phyloP scores from a whole-genome alignment of 2,888 invertebrate genomes.

The Cephalotes varians region DNA sequence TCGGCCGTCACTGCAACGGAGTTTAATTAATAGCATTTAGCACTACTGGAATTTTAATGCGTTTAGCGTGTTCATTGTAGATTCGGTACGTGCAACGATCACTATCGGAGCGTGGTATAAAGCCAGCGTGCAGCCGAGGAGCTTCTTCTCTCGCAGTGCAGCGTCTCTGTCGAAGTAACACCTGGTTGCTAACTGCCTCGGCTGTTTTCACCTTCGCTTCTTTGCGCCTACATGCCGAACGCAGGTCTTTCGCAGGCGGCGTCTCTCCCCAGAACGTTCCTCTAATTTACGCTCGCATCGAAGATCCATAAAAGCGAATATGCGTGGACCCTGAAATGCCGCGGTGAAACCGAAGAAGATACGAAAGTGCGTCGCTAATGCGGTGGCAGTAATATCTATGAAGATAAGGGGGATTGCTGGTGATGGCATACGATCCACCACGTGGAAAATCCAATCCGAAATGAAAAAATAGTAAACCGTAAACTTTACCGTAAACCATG shows the following conservation, averaged over 20 bases:
- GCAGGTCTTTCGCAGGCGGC: not conserved
- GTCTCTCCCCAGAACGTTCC: slow-evolving; percentile 51
- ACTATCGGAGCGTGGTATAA: slow-evolving; percentile 24
- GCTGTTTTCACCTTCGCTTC: slow-evolving; percentile 74
- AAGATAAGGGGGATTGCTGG: slow-evolving; percentile 34
- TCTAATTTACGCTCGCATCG: slow-evolving; percentile 69
- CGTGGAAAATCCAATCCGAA: not conserved
- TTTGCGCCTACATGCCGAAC: slow-evolving; percentile 62
- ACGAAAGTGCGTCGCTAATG: slow-evolving; percentile 46
- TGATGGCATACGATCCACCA: not conserved
- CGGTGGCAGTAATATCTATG: slow-evolving; percentile 43
- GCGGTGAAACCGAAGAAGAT: slow-evolving; percentile 1
- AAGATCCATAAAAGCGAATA: slow-evolving; percentile 65
- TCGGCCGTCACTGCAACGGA: not conserved
- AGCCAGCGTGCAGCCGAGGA: slow-evolving; percentile 14
- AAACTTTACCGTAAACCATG: slow-evolving; percentile 8
- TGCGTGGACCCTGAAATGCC: slow-evolving; percentile 33
- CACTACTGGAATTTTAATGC: slow-evolving; percentile 69
- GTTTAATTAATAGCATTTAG: slow-evolving; percentile 59
- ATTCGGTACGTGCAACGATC: slow-evolving; percentile 50
- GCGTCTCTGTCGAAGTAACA: slow-evolving; percentile 70
- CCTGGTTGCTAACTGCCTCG: slow-evolving; percentile 78
- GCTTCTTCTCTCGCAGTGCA: slow-evolving; percentile 22
- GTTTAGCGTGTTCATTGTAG: slow-evolving; percentile 68
- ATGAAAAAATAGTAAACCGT: not conserved